Conservation (phyloP, 2,113 vertebrate genomes). For the Centropus unirufus region DNA sequence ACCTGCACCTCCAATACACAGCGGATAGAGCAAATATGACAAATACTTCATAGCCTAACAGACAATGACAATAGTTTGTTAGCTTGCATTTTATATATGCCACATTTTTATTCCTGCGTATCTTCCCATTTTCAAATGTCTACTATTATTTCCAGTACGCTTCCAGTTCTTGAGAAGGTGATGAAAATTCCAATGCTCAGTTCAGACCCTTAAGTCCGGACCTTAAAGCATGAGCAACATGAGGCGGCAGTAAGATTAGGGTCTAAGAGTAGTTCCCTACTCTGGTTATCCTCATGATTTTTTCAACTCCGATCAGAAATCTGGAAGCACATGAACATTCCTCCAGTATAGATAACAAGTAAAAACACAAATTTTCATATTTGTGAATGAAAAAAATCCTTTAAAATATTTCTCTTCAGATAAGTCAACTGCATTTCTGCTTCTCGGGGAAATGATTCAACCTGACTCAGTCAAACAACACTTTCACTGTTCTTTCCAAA, state of each 20-base stretch:
- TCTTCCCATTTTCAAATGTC: not conserved
- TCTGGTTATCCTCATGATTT: not conserved
- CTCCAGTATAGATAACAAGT: not conserved
- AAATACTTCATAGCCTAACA: slow-evolving; percentile 90
- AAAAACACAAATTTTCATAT: not conserved
- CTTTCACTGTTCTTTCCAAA: not conserved
- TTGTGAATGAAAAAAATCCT: not conserved
- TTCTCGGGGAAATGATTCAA: not conserved
- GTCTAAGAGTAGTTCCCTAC: not conserved
- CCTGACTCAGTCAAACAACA: not conserved
- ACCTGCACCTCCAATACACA: slow-evolving; percentile 89
- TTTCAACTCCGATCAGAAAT: not conserved
- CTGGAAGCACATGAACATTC: not conserved
- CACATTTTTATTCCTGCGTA: not conserved
- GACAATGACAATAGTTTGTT: not conserved
- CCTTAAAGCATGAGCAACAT: not conserved
- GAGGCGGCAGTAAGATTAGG: not conserved
- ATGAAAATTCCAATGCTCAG: not conserved
- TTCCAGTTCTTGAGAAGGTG: not conserved
- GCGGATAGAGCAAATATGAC: slow-evolving; percentile 92
- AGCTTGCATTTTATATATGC: not conserved
- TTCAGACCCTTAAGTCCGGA: not conserved
- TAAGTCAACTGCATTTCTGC: not conserved
- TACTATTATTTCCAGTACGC: not conserved
- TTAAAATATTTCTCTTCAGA: not conserved